These are phyloP conservation scores for Chironomus striatipennis DNA, from an alignment of 1,140 invertebrate species.

Conservation along the genomic window DNA sequence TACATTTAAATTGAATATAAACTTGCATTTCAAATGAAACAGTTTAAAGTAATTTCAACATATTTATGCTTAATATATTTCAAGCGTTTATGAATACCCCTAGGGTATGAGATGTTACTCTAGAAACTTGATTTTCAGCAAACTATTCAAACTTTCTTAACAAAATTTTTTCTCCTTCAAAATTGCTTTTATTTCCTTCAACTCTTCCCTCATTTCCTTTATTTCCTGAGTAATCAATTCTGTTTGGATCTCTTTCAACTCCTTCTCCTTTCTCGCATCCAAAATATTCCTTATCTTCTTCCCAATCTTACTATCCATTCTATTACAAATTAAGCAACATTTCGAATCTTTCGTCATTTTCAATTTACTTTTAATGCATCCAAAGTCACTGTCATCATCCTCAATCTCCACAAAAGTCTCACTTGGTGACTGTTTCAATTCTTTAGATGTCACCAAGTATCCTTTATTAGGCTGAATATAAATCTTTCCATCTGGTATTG, in stretches of 20 bases:
- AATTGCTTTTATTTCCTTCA: not conserved
- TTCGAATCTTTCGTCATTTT: not conserved
- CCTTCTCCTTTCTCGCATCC: not conserved
- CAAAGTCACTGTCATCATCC: not conserved
- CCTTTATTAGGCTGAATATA: not conserved
- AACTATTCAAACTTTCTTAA: not conserved
- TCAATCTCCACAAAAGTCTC: not conserved
- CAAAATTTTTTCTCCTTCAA: not conserved
- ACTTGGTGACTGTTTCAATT: not conserved
- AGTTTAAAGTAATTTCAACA: too few relatives aligned
- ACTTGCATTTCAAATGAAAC: too few relatives aligned
- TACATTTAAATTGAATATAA: too few relatives aligned
- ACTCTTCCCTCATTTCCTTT: not conserved
- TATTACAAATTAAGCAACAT: not conserved
- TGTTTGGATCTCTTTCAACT: not conserved
- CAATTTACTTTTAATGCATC: not conserved
- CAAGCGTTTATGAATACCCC: too few relatives aligned
- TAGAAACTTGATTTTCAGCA: too few relatives aligned
- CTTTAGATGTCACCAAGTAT: not conserved
- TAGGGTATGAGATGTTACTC: too few relatives aligned
- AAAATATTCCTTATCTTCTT: slow-evolving; percentile 8
- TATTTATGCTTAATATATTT: too few relatives aligned
- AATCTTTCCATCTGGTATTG: not conserved
- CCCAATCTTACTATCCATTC: not conserved
- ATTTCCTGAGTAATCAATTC: not conserved